phyloP scores from a whole-genome alignment of 2,888 invertebrate genomes.

The Anticlea derivata region DNA sequence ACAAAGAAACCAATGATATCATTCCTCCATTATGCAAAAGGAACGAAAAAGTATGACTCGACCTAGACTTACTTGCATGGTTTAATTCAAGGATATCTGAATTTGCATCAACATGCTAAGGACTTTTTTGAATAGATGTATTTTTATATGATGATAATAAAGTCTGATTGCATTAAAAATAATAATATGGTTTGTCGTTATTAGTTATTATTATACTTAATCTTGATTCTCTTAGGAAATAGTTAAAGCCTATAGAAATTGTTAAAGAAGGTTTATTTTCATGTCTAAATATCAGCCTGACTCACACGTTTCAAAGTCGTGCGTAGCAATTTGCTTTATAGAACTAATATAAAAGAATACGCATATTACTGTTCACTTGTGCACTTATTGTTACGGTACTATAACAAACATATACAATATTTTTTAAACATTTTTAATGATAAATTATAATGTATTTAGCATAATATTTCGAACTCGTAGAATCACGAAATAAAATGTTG shows the following conservation, averaged over 20 bases:
- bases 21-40: conserved; percentile 15
- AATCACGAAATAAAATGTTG: conserved; percentile 1
- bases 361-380: too few species aligned
- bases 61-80: conserved; percentile 28
- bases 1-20: conserved; percentile 8
- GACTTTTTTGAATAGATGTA: not conserved
- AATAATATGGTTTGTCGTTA: not conserved
- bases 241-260: too few species aligned
- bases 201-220: not conserved
- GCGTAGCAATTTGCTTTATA: not conserved
- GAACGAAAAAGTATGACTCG: conserved; percentile 12
- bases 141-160: not conserved
- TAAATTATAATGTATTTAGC: not conserved
- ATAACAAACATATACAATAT: too few species aligned
- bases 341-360: too few species aligned
- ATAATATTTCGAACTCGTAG: not conserved
- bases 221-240: not conserved
- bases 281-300: not conserved
- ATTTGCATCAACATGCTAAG: conserved; percentile 8
- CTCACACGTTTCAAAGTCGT: conserved; percentile 5
- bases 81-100: conserved; percentile 23
- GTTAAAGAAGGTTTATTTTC: too few species aligned
- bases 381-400: not conserved
- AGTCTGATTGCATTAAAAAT: not conserved
- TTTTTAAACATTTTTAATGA: too few species aligned